Percentiles rank a stretch among this genome's conserved stretches.
These are phyloP conservation scores for Archaeoteleia sp. DNA, from an alignment of 2,888 invertebrate genomes.

Conservation along the genomic window DNA sequence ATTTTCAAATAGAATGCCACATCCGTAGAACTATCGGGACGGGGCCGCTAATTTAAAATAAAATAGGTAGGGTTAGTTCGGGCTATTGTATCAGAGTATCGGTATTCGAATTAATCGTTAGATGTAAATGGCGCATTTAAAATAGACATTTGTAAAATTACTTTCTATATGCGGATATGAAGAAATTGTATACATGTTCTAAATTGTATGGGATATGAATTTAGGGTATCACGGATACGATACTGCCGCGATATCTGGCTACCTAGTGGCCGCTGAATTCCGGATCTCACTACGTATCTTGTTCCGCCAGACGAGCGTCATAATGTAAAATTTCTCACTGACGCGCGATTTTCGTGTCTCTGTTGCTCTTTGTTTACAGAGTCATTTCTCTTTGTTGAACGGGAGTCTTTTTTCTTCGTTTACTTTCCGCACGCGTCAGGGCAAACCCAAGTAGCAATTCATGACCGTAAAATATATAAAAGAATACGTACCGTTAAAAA, in stretches of 20 bases:
- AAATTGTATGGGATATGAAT: too few species aligned
- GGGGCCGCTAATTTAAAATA: too few species aligned
- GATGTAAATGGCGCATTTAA: too few species aligned
- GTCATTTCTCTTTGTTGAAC: conserved; percentile 10
- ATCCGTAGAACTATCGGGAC: too few species aligned
- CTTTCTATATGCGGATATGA: too few species aligned
- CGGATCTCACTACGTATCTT: conserved; percentile 27
- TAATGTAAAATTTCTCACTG: conserved; percentile 51
- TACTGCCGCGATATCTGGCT: conserved; percentile 51
- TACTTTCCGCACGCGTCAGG: conserved; percentile 27
- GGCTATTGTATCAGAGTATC: too few species aligned
- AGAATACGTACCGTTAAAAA: neutral
- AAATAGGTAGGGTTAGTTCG: too few species aligned
- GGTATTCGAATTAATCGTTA: too few species aligned
- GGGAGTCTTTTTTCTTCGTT: conserved; percentile 11
- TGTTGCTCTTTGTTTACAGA: conserved; percentile 18
- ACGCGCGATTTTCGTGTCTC: conserved; percentile 41
- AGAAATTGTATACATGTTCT: too few species aligned
- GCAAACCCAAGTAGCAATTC: conserved; percentile 34
- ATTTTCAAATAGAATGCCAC: too few species aligned
- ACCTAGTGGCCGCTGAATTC: conserved; percentile 45
- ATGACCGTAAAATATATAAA: conserved; percentile 16
- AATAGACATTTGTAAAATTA: too few species aligned
- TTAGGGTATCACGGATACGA: conserved; percentile 26
- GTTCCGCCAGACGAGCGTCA: conserved; percentile 47